Evolutionary conservation across 1,140 invertebrate genomes (phyloP), one percentile per base, ranked within the genome.

Genomic region (Hylyphantes graminicola): DNA sequence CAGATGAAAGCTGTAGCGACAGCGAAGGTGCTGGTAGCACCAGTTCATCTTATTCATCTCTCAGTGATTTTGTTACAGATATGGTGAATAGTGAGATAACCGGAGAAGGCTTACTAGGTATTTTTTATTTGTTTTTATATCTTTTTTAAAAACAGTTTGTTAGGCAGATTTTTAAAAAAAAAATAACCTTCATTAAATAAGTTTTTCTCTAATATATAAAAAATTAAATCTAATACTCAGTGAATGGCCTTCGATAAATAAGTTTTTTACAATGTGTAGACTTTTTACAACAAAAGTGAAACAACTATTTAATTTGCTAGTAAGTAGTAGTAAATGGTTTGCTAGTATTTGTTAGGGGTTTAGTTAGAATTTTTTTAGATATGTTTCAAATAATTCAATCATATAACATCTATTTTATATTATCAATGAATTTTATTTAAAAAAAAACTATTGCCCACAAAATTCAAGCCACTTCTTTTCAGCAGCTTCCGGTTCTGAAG

Each of bases 21-120:
- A 96, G 96, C 0, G 97, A 98, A 90, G 96, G 94, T 7, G 96
- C 93, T 9, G 96, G 97, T 87, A 97, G 96, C 88, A 97, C 96
- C 5, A 97, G 95, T 89, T 98, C 97, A 0, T 97, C 96, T 17
- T 98, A 97, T 89, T 98, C 97, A 0, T 98, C 96, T 10, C 90
- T 98, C 0, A 98, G 96, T 89, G 97, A 98, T 89, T 97, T 98
- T 88, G 96, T 98, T 0, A 97, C 95, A 0, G 96, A 98, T 91
- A 95, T 98, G 93, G 94, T 90, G 57, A 90, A 91, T 86, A 91
- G 90, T 87, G 90, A 91, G 55, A 91, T 91, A 19, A 89, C 89
- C 85, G 89, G 90, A 15, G 90, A 91, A 70, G 73, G 73, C 19
- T 51, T 64, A 10, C 15, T 75, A 67, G 82, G 82, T 85, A 67